phyloP scores from a whole-genome alignment of 2,888 invertebrate genomes.

The Helleia helle region DNA sequence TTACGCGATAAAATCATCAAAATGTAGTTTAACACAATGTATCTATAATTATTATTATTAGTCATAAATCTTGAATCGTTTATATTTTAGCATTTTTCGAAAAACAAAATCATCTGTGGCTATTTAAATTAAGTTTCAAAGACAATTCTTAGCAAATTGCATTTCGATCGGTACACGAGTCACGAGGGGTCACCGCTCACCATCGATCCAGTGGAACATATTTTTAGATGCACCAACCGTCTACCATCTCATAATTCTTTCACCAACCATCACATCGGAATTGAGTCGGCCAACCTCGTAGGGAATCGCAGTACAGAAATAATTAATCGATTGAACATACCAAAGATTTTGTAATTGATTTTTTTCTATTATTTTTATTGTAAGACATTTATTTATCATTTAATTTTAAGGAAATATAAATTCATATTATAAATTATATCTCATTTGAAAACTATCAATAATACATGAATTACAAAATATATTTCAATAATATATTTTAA shows the following conservation, averaged over 20 bases:
- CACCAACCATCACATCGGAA: slow-evolving; percentile 34
- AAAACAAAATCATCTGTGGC: neutral
- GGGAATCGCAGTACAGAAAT: neutral
- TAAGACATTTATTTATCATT: no score
- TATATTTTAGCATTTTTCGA: neutral
- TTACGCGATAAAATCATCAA: no score
- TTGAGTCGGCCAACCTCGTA: slow-evolving; percentile 22
- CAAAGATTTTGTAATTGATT: neutral
- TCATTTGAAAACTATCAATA: no score
- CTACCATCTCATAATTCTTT: slow-evolving; percentile 51
- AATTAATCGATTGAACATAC: slow-evolving; percentile 4
- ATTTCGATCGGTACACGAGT: slow-evolving; percentile 27
- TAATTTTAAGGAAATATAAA: no score
- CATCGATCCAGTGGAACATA: slow-evolving; percentile 55
- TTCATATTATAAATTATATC: no score
- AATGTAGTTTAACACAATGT: no score
- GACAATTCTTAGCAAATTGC: slow-evolving; percentile 14
- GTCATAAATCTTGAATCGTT: neutral
- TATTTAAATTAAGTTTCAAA: neutral
- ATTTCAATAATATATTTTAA: no score
- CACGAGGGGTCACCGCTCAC: slow-evolving; percentile 36
- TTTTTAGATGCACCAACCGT: slow-evolving; percentile 58
- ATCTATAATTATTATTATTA: neutral
- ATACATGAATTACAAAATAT: no score
- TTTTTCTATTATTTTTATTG: no score